phyloP scores from a whole-genome alignment of 2,888 invertebrate species.

The Archips crataeganus region DNA sequence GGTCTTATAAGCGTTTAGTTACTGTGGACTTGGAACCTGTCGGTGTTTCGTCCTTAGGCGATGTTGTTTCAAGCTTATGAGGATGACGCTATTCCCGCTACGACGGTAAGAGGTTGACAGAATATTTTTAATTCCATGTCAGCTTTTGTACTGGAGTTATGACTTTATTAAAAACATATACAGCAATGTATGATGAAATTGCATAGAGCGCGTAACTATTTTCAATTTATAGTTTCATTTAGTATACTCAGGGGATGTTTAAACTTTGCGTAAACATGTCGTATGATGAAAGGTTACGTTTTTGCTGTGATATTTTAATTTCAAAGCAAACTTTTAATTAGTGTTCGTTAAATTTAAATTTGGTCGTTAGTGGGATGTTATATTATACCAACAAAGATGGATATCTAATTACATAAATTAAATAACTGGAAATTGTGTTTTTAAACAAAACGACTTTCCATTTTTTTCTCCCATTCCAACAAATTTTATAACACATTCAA shows the following conservation, averaged over 20 bases:
- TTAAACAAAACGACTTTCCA: not conserved
- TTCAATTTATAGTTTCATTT: constrained; percentile 9
- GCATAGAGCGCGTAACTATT: not conserved
- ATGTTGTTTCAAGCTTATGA: constrained; percentile 26
- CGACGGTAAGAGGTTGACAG: not conserved
- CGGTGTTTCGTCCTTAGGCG: constrained; percentile 2
- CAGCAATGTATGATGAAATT: constrained; percentile 6
- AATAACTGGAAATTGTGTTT: not conserved
- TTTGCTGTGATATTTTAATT: constrained; percentile 36
- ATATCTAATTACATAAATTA: not conserved
- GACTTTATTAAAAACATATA: not conserved
- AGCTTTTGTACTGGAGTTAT: not conserved
- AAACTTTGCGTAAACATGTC: constrained; percentile 24
- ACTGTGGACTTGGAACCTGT: constrained; percentile 2
- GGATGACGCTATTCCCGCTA: not conserved
- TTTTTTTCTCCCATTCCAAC: constrained; percentile 4
- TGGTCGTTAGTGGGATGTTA: constrained; percentile 12
- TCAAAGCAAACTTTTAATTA: constrained; percentile 39
- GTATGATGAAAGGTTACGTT: constrained; percentile 28
- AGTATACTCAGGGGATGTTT: constrained; percentile 29
- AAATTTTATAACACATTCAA: constrained; percentile 1
- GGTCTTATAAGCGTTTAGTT: constrained; percentile 31
- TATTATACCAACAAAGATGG: not conserved
- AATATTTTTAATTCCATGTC: constrained; percentile 8
- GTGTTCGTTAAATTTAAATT: constrained; percentile 39